Evolutionary conservation across 2,113 vertebrate genomes (phyloP).

Genomic region (Okapia johnstoni): DNA sequence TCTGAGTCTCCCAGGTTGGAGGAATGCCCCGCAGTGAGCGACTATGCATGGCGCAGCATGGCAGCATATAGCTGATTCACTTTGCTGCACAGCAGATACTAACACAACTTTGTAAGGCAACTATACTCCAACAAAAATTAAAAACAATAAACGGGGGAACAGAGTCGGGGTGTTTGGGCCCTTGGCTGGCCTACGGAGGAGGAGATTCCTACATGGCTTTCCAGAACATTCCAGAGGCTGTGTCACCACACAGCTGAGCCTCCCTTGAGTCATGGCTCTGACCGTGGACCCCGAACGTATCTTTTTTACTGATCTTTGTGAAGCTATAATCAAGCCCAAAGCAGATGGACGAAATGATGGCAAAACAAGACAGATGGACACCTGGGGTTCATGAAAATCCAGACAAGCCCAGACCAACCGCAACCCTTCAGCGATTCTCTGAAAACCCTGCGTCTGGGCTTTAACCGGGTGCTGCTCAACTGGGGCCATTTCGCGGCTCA

Average conservation of each 20-base stretch:
- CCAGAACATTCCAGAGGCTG: neutral
- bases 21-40: neutral
- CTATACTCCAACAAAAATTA: neutral
- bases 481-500: neutral
- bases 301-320: neutral
- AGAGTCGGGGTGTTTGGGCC: neutral
- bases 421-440: neutral
- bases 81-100: neutral
- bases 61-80: fast-evolving
- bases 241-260: fast-evolving
- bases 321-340: neutral
- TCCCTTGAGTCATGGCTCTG: neutral
- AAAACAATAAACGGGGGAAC: neutral
- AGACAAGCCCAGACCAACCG: neutral
- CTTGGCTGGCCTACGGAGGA: neutral
- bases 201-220: neutral
- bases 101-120: neutral
- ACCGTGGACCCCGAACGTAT: neutral
- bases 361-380: neutral
- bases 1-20: too few relatives aligned
- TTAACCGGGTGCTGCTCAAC: too few relatives aligned
- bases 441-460: neutral
- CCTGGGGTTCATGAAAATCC: neutral
- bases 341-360: neutral
- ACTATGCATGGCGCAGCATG: fast-evolving